phyloP scores from a whole-genome alignment of 2,113 vertebrate species.

The Hippotragus niger region DNA sequence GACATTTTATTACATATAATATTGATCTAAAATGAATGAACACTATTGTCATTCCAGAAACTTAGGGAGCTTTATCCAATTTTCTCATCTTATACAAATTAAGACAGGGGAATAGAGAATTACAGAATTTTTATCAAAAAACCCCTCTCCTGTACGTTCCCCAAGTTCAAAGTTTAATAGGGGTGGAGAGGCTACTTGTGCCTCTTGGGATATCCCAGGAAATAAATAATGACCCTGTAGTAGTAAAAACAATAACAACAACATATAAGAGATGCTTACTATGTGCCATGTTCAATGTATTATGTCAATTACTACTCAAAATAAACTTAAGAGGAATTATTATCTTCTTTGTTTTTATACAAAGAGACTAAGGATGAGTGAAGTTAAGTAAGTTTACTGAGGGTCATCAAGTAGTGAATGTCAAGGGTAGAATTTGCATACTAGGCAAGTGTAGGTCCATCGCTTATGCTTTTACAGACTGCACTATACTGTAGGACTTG shows the following conservation, averaged over 20 bases:
- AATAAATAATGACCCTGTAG: background rate
- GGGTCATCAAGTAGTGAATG: background rate
- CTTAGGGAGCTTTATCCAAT: background rate
- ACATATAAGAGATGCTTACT: background rate
- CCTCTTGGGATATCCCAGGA: background rate
- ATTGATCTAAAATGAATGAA: background rate
- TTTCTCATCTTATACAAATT: background rate
- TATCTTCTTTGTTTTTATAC: background rate
- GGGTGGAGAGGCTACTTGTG: background rate
- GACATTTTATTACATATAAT: background rate
- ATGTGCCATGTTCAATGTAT: background rate
- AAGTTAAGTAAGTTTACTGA: background rate
- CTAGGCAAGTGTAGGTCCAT: background rate
- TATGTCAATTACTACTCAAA: background rate
- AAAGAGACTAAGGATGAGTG: background rate
- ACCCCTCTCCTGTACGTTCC: background rate
- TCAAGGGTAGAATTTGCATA: background rate
- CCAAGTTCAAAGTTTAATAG: background rate
- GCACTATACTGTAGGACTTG: fast-evolving
- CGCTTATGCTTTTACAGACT: background rate
- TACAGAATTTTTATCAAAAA: background rate
- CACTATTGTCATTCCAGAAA: background rate
- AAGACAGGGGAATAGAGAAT: background rate
- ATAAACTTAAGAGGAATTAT: background rate
- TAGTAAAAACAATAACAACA: background rate